Base-by-base conservation (phyloP, 64 coral and sea anemone genomes). In the Pachyseris speciosa region DNA sequence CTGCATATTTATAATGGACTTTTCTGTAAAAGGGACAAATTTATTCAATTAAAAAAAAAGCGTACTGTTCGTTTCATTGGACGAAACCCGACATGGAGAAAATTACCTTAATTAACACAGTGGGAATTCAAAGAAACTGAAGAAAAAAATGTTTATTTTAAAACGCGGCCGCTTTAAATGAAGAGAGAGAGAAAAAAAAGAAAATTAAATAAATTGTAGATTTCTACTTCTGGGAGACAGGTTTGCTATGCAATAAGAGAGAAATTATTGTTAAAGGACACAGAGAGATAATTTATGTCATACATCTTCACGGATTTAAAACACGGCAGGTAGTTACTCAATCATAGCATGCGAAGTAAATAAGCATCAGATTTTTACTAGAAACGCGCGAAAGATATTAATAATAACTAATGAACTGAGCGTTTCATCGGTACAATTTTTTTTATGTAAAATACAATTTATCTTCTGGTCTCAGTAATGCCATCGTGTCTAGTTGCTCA, bases 1-100 rank as follows among this genome's bases (percentile, higher is more conserved):
- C 52, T 81, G 63, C 77, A 81, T 81, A 81, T 81, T 63, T 53
- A 63, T 81, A 81, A 81, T 81, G 77, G 63, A 36, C 33, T 81
- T 41, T 60, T 37, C 32, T 28, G 12, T 4, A 37, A 81, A 59
- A 61, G 50, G 39, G 24, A 81, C 40, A 81, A 81, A 37, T 81
- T 81, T 34, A 57, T 37, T 81, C 49, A 81, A 53, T 60, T 81
- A 81, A 61, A 79, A n/a, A 53, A 81, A 37, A 81, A 33, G 36
- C 19, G n/a, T 40, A 63, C 26, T 81, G 51, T 61, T 81, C 51
- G 53, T 81, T 61, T 81, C 53, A 81, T 61, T 81, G 51, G 77
- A 9, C 53, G 30, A 63, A 12, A 61, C 22, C 4, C 19, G 51
- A 39, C 77, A 26, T 37, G 51, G 9, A 1, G n/a, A 63, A 81